Base-by-base conservation (phyloP, 1,140 invertebrate genomes). In the Habropoda laboriosa region DNA sequence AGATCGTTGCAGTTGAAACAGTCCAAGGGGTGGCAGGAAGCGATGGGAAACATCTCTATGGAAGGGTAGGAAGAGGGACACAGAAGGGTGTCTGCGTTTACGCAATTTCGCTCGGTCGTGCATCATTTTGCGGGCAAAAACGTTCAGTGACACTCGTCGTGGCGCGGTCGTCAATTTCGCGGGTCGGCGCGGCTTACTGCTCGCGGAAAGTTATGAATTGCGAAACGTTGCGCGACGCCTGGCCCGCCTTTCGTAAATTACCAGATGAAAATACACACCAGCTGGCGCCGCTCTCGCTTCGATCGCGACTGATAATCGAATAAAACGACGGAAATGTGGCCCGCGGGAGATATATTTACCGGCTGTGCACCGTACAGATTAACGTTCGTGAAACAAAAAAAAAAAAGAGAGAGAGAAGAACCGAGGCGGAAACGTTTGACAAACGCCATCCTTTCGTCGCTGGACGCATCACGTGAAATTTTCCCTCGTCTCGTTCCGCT, bases 281-380 rank as follows among this genome's bases (percentile, higher is more conserved):
- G 18, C 40, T 10, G 30, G 6, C 3, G 51, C 16, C 16, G 32
- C 35, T 32, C 18, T 53, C 47, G 49, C n/a, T 66, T 32, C 63
- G 63, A 77, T 77, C 64, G 53, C 40, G 32, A 49, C 74, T 68
- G 74, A 70, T 77, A 70, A 77, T 77, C 74, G 74, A 70, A 70
- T 77, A 70, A 70, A 77, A 77, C 74, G 53, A 47, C 40, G 74
- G 40, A 68, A 75, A 75, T 75, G 73, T 32, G 63, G 4, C 63
- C 38, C 71, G 6, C 21, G 51, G n/a, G 63, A 76, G 35, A 57
- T 13, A 68, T 68, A 76, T 76, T 35, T 32, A 45, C 64, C 35
- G 8, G n/a, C 27, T 8, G 12, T n/a, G 18, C 60, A 3, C 35
- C 21, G 16, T 38, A n/a, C 61, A 38, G 64, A 76, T 76, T 68